Conservation (phyloP, 2,113 vertebrate species). For the Psilopsiagon aymara region DNA sequence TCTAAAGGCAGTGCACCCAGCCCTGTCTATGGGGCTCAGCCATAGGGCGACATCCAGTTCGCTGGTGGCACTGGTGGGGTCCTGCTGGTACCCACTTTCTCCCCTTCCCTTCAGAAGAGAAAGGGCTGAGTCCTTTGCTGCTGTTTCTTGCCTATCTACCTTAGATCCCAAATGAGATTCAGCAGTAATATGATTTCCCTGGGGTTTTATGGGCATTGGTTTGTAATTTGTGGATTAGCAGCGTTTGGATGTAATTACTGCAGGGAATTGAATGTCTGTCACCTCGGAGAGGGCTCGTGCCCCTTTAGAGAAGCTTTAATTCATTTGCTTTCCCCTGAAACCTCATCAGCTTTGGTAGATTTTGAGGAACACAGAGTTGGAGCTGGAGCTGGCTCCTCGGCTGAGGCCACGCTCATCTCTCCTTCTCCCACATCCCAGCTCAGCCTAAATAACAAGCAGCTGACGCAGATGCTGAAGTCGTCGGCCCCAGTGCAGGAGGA, state of each 20-base stretch:
- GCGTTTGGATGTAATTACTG: constrained; percentile 60
- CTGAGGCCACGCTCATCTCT: not conserved
- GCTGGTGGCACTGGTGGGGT: not conserved
- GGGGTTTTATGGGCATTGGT: constrained; percentile 25
- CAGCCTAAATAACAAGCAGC: constrained; percentile 92
- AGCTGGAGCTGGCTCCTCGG: not conserved
- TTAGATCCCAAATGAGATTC: not conserved
- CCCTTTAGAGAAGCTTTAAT: constrained; percentile 15
- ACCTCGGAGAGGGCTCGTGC: not conserved
- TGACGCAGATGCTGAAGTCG: constrained; percentile 93
- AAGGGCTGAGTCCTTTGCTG: not conserved
- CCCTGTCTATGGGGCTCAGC: not conserved
- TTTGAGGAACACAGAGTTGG: not conserved
- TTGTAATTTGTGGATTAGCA: constrained; percentile 68
- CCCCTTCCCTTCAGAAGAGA: not conserved
- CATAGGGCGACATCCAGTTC: not conserved
- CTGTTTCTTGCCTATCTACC: not conserved
- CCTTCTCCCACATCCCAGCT: constrained; percentile 74
- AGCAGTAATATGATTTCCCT: constrained; percentile 47
- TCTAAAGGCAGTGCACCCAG: not conserved
- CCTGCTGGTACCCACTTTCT: not conserved
- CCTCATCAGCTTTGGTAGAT: not conserved
- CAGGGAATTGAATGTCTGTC: constrained; percentile 45
- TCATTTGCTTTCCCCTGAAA: constrained; percentile 20
- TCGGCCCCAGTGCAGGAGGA: constrained; percentile 78